Conservation (phyloP, 2,888 invertebrate species). For the Caenorhabditis sulstoni region DNA sequence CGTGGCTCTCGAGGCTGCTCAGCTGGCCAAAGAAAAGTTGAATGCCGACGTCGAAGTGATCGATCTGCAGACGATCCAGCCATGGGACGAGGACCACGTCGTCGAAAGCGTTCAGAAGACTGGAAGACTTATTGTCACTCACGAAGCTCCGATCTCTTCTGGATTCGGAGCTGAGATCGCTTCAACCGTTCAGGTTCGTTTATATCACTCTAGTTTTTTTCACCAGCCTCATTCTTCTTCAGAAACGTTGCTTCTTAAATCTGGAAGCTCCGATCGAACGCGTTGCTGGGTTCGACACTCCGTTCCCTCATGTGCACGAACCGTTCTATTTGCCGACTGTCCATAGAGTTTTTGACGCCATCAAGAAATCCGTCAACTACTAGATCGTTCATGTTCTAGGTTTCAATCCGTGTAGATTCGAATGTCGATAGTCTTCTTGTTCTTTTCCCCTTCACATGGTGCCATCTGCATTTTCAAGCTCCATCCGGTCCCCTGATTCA, state of each 20-base stretch:
- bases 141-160: constrained; percentile 95
- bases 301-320: constrained; percentile 96
- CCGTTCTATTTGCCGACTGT: constrained; percentile 96
- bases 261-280: constrained; percentile 93
- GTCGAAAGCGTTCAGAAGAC: constrained; percentile 96
- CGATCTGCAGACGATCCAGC: constrained; percentile 94
- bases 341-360: constrained; percentile 90
- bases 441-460: constrained; percentile 24
- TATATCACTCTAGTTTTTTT: not conserved
- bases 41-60: constrained; percentile 88
- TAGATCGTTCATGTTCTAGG: constrained; percentile 5
- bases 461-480: constrained; percentile 38
- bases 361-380: constrained; percentile 88
- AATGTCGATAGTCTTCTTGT: constrained; percentile 6
- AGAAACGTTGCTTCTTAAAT: constrained; percentile 94
- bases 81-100: constrained; percentile 95
- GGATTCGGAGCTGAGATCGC: constrained; percentile 97
- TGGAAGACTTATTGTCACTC: constrained; percentile 91
- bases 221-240: constrained; percentile 64
- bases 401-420: not conserved
- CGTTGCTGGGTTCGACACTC: constrained; percentile 96
- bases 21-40: constrained; percentile 87
- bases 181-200: constrained; percentile 88
- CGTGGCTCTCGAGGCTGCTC: constrained; percentile 91
- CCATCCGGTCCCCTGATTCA: not conserved